These are phyloP conservation scores for Matsumyia berberina DNA, from an alignment of 2,888 invertebrate genomes.

Conservation along the genomic window DNA sequence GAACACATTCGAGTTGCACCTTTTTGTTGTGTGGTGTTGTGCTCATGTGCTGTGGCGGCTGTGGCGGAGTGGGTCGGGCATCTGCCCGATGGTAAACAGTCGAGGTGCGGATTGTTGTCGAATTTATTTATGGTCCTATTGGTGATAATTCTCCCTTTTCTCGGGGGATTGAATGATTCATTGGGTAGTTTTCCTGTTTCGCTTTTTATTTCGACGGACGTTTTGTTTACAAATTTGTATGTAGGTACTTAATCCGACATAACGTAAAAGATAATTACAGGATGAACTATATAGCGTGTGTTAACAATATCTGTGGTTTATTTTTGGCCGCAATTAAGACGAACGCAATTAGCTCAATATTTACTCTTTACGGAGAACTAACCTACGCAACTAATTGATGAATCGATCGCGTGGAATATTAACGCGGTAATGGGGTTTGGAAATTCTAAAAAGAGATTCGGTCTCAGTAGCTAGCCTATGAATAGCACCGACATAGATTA, in stretches of 20 bases:
- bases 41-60: background rate
- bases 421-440: background rate
- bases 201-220: background rate
- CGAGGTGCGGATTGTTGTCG: conserved; percentile 15
- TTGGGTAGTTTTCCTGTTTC: conserved; percentile 34
- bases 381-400: conserved; percentile 43
- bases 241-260: background rate
- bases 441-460: background rate
- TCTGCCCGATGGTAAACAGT: conserved; percentile 45
- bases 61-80: background rate
- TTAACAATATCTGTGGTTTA: background rate
- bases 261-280: conserved; percentile 28
- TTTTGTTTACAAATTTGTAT: conserved; percentile 2
- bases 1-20: conserved; percentile 53
- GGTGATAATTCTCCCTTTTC: conserved; percentile 37
- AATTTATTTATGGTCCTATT: conserved; percentile 54
- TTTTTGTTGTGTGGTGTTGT: conserved; percentile 24
- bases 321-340: conserved; percentile 5
- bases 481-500: conserved; percentile 10
- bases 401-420: conserved; percentile 23
- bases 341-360: conserved; percentile 7
- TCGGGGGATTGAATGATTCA: conserved; percentile 55
- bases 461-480: background rate
- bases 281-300: background rate
- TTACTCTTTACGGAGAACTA: conserved; percentile 27